Evolutionary conservation across 2,797 vertebrate genomes (phyloP).

Genomic region (Enteromius afrohamiltoni): DNA sequence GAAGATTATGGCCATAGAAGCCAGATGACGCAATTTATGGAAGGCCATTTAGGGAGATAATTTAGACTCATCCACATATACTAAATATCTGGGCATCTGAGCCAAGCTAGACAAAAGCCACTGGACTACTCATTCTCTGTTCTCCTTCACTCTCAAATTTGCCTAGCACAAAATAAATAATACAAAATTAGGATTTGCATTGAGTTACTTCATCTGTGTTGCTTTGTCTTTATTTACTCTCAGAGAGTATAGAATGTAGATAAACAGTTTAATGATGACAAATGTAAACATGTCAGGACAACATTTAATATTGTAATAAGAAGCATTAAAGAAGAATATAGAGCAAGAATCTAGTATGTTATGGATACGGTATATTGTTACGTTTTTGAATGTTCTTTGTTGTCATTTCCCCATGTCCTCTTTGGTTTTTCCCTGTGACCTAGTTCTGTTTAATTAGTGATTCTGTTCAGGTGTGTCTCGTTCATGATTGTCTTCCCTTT

Average conservation of each 20-base stretch:
- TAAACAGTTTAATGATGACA: not conserved
- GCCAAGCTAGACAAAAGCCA: conserved; percentile 8
- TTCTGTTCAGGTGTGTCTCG: too few species aligned
- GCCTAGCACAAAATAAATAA: not conserved
- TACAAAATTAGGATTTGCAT: not conserved
- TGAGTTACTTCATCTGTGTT: not conserved
- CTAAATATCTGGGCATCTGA: not conserved
- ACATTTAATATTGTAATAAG: not conserved
- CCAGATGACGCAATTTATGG: conserved; percentile 18
- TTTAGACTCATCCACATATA: not conserved
- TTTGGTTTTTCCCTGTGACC: too few species aligned
- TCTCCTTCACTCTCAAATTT: not conserved
- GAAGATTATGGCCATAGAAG: not conserved
- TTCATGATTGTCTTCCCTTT: too few species aligned
- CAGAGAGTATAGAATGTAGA: not conserved
- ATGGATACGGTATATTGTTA: not conserved
- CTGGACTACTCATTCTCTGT: not conserved
- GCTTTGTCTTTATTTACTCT: not conserved
- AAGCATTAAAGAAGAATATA: not conserved
- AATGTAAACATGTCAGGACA: not conserved
- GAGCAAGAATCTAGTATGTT: not conserved
- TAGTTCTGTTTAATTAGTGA: too few species aligned
- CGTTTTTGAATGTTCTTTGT: too few species aligned
- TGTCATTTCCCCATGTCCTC: too few species aligned
- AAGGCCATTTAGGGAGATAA: not conserved